phyloP scores from a whole-genome alignment of 2,113 vertebrate genomes.

The Aramus guarauna region DNA sequence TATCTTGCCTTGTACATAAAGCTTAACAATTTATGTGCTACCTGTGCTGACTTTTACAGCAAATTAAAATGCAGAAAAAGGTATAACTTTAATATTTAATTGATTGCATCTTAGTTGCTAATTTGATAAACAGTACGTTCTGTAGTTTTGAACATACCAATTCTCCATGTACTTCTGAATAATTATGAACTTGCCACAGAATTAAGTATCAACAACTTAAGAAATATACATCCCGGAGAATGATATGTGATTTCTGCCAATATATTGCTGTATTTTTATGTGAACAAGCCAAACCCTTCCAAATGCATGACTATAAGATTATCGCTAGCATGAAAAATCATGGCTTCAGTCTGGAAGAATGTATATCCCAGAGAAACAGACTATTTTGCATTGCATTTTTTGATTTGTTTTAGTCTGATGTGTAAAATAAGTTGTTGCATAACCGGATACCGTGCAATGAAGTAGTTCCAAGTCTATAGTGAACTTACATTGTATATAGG shows the following conservation, averaged over 20 bases:
- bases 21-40: not conserved
- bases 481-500: not conserved
- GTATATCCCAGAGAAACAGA: not conserved
- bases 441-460: not conserved
- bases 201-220: not conserved
- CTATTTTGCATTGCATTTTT: not conserved
- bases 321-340: not conserved
- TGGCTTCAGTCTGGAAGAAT: not conserved
- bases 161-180: not conserved
- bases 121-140: not conserved
- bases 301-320: not conserved
- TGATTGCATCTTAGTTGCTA: not conserved
- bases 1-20: not conserved
- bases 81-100: not conserved
- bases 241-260: not conserved
- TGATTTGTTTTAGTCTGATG: not conserved
- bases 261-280: not conserved
- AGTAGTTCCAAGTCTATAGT: not conserved
- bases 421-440: not conserved
- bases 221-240: not conserved
- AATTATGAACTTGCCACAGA: not conserved
- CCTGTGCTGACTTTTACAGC: not conserved
- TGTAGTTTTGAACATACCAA: not conserved
- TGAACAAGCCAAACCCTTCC: not conserved
- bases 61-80: not conserved